Evolutionary conservation across 2,888 invertebrate species (phyloP), one percentile per base, ranked within the genome.

Genomic region (Druceiella hillmani): DNA sequence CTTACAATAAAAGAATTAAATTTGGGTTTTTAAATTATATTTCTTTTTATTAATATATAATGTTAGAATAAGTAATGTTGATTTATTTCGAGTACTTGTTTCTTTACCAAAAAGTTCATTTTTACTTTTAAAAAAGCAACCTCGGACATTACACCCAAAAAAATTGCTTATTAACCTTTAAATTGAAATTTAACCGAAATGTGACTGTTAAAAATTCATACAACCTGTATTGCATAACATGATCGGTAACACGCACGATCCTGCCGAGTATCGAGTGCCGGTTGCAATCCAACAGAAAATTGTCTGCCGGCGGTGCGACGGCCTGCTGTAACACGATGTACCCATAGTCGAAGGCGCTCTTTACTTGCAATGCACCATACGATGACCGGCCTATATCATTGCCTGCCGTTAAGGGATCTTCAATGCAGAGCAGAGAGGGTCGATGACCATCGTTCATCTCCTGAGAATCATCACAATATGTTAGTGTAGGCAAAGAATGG

Each of bases 371-470:
- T 46, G 90, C 90, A 40, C 93, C 93, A 65, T 95, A 97, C 55
- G 95, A 95, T 61, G 94, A 94, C 52, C 95, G 82, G 5, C 98
- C 98, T 61, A 99, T 97, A 64, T 98, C 98, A 65, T 99, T 99
- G 48, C 87, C 93, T 10, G 92, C 81, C 45, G 91, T 90, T 27
- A 99, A 76, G 13, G 99, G 99, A 74, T 99, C 99, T 70, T 98
- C 97, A 52, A 99, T 97, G 61, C 95, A 97, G 47, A 99, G 73
- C 58, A 97, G 70, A 46, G 95, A 93, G 13, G 92, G 92, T 31
- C 94, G 76, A 65, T 94, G 91, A 1, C 94, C 94, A 63, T 92
- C 91, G 51, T 87, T 83, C 91, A 95, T 92, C 55, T 92, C 90
- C 62, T 86, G 79, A 2, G n/a, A n/a, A n/a, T n/a, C n/a, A n/a